A percentile compares a stretch with the other conserved stretches of the same genome.
Evolutionary conservation across 2,888 invertebrate genomes (phyloP).

Genomic region (Pharmacophagus antenor): DNA sequence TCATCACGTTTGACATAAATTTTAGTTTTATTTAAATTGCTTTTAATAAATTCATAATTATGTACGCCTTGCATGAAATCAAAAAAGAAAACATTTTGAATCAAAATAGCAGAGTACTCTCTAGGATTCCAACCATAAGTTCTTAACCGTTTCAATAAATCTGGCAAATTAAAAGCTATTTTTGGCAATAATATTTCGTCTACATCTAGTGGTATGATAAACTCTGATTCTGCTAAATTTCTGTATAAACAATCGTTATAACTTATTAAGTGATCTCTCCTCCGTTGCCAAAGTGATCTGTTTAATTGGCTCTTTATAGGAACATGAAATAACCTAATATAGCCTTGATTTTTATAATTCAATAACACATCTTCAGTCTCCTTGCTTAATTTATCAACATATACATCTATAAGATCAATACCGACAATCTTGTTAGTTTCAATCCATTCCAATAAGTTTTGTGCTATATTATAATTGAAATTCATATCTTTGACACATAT

Average conservation of each 20-base stretch:
- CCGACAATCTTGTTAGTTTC: conserved; percentile 85
- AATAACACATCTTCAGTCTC: conserved; percentile 78
- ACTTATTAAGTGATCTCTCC: conserved; percentile 86
- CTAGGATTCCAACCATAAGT: conserved; percentile 65
- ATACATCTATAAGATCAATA: conserved; percentile 84
- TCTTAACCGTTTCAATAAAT: conserved; percentile 74
- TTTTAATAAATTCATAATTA: conserved; percentile 45
- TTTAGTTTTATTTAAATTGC: conserved; percentile 47
- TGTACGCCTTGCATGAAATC: conserved; percentile 69
- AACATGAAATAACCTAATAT: conserved; percentile 74
- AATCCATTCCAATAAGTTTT: conserved; percentile 85
- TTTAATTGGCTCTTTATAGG: conserved; percentile 71
- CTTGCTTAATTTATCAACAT: conserved; percentile 81
- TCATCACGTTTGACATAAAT: conserved; percentile 67
- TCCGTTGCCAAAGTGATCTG: conserved; percentile 81
- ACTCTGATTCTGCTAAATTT: conserved; percentile 83
- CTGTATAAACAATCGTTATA: conserved; percentile 90
- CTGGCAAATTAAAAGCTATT: conserved; percentile 78
- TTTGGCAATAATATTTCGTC: conserved; percentile 88
- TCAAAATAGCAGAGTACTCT: conserved; percentile 81
- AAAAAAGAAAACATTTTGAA: conserved; percentile 86
- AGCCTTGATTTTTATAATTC: conserved; percentile 76
- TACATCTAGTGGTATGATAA: conserved; percentile 85
- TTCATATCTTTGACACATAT: conserved; percentile 87
- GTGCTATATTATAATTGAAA: conserved; percentile 83